Base-by-base conservation (phyloP, 2,888 invertebrate species). In the Machimus atricapillus region DNA sequence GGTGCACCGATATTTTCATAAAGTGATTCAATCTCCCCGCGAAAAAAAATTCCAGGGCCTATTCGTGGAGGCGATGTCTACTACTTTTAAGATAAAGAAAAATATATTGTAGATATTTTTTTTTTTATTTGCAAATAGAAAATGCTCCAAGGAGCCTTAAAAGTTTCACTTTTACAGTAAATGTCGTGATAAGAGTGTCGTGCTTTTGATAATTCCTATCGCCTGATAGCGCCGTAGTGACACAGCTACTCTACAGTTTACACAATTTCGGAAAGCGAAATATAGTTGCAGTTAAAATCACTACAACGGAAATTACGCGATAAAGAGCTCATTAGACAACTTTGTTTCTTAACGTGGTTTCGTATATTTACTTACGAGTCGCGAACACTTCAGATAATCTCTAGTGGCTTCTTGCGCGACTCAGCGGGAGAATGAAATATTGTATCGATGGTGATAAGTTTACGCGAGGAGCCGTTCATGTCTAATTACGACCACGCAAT, bases 161-260 rank as follows among this genome's bases (percentile, higher is more conserved):
- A 78, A 78, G 78, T 78, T 78, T 78, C 43, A 78, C 78, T 78
- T 78, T 78, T 78, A 43, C 19, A 78, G 43, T 78, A 2, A 78
- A 43, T 43, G 37, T 37, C 43, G n/a, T 6, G 78, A 78, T 78
- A 43, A 78, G 76, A 76, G 23, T 43, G 40, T 43, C 78, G 19
- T 43, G 43, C 78, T 78, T 23, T 78, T 78, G 43, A 43, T 43
- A 40, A 40, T 78, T 78, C 40, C 23, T 43, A 43, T 43, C 78
- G 37, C 43, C 37, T 78, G 78, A 78, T 78, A 78, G 78, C 43
- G 78, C 43, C 43, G 37, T 78, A 78, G 37, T 40, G 78, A 46
- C 40, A 78, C 78, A 43, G 78, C 78, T 40, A 78, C 78, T 78
- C 40, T 78, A 78, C 12, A 78, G 16, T 78, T 37, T 43, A 78